Evolutionary conservation across 2,888 invertebrate species (phyloP), one percentile per base, ranked within the genome.

Genomic region (Hyposoter didymator): DNA sequence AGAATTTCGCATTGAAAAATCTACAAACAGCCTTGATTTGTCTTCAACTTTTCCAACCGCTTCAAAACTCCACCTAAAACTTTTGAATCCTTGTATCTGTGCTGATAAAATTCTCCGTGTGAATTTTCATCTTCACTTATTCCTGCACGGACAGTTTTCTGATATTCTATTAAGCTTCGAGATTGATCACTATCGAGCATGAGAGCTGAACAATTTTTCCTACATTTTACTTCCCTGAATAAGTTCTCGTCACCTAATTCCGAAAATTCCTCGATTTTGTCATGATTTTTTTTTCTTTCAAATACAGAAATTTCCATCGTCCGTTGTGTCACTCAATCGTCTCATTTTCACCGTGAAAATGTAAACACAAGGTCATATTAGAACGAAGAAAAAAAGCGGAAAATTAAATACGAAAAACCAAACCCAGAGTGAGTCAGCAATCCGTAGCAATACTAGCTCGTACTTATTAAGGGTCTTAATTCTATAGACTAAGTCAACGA

Each of bases 371-470:
- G 8, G 17, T 45, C 17, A 72, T 35, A 52, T 66, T 12, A 55
- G 47, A 64, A 66, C 76, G 59, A 28, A 28, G 70, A 43, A 22
- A 70, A 35, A 67, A 52, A 39, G 10, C 7, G 10, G 39, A 10
- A 39, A 39, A 39, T 39, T 39, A 39, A 39, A 8, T 39, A 62
- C 75, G 17, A 59, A 73, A 39, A n/a, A 66, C 35, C 8, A 72
- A 79, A 78, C 74, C 78, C 39, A 35, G 67, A 72, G 75, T 59
- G 73, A 69, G 75, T 79, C 72, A 80, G 62, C 79, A 72, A 84
- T 78, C 78, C 73, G 84, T 84, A 84, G 84, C 78, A 86, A 86
- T 82, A 78, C 74, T 82, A 85, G 82, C 82, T 85, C 82, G 84
- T 82, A 85, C 70, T 85, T 79, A 79, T 78, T 84, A 78, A 74